These are phyloP conservation scores for Sinopyrophorus schimmeli DNA, from an alignment of 2,888 invertebrate genomes.

Conservation along the genomic window DNA sequence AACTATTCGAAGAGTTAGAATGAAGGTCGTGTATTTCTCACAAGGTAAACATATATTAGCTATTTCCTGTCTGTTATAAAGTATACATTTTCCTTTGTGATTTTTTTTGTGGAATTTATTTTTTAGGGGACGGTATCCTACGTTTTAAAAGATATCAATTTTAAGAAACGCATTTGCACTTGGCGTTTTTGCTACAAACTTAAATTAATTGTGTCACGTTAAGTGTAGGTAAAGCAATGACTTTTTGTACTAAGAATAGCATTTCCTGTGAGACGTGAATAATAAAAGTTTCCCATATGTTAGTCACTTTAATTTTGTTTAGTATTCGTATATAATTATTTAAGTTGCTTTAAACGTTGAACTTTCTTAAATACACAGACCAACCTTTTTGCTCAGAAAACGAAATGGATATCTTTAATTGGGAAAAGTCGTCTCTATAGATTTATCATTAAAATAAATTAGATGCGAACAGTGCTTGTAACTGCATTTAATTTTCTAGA, in stretches of 20 bases:
- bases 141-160: not conserved
- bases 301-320: slow-evolving; percentile 11
- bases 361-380: too few relatives aligned
- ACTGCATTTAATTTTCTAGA: too few relatives aligned
- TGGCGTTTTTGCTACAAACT: slow-evolving; percentile 5
- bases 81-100: not conserved
- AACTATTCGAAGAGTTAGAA: not conserved
- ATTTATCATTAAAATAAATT: too few relatives aligned
- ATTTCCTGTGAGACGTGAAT: slow-evolving; percentile 30
- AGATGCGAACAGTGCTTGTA: too few relatives aligned
- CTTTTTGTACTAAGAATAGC: slow-evolving; percentile 22
- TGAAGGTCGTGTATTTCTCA: slow-evolving; percentile 1
- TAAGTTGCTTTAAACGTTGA: too few relatives aligned
- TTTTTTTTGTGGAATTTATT: not conserved
- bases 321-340: too few relatives aligned
- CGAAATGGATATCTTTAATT: too few relatives aligned
- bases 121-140: too few relatives aligned
- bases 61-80: slow-evolving; percentile 3
- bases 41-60: slow-evolving; percentile 1
- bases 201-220: slow-evolving; percentile 11
- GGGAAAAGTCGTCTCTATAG: too few relatives aligned
- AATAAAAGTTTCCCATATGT: slow-evolving; percentile 28
- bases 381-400: too few relatives aligned
- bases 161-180: not conserved
- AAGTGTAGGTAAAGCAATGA: slow-evolving; percentile 18